Conservation (phyloP, 2,888 invertebrate genomes). For the Autographa pulchrina region DNA sequence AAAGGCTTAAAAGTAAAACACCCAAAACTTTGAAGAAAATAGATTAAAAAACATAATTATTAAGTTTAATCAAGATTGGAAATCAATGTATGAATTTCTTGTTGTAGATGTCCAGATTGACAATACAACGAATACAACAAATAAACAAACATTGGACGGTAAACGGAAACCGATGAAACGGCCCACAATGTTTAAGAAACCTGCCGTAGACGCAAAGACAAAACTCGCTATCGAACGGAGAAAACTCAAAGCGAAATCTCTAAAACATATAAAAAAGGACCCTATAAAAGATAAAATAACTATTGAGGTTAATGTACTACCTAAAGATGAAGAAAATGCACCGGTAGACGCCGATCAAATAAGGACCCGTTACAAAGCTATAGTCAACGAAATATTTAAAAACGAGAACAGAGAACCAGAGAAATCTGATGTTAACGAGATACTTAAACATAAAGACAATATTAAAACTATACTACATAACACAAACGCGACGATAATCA, state of each 20-base stretch:
- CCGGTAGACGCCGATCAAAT: constrained; percentile 41
- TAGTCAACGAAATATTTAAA: constrained; percentile 47
- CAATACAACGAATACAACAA: constrained; percentile 49
- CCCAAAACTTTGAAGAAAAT: neutral
- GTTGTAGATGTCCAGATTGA: constrained; percentile 62
- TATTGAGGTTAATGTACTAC: constrained; percentile 18
- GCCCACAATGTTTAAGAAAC: constrained; percentile 41
- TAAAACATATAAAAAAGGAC: constrained; percentile 6
- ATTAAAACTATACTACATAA: constrained; percentile 48
- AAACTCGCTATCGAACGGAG: constrained; percentile 28
- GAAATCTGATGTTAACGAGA: constrained; percentile 38
- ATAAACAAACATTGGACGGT: constrained; percentile 29
- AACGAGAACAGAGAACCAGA: constrained; percentile 33
- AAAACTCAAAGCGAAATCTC: constrained; percentile 31
- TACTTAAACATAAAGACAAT: constrained; percentile 62
- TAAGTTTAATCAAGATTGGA: constrained; percentile 14
- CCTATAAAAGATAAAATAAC: neutral
- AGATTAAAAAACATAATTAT: neutral
- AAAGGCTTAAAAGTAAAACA: neutral
- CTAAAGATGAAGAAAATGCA: constrained; percentile 20
- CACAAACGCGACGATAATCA: constrained; percentile 67
- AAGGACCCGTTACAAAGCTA: constrained; percentile 46
- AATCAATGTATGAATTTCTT: constrained; percentile 55
- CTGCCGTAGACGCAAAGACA: constrained; percentile 31
- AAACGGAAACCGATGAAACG: constrained; percentile 31